Evolutionary conservation across 2,888 invertebrate genomes (phyloP).

Genomic region (Baronia brevicornis): DNA sequence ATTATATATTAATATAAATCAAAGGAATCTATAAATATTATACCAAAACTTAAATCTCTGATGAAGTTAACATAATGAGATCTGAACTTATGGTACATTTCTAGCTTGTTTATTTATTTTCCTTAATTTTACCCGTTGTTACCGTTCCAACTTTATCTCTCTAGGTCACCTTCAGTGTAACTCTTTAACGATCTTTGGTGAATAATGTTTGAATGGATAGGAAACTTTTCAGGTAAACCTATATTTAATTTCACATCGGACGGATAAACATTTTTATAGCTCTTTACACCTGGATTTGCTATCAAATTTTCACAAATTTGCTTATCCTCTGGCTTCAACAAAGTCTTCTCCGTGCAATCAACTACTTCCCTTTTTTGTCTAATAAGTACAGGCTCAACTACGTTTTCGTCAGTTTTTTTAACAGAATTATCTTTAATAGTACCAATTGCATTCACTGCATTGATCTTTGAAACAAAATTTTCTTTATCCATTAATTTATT

Average conservation of each 20-base stretch:
- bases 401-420: conserved; percentile 15
- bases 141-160: conserved; percentile 28
- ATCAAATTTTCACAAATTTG: conserved; percentile 43
- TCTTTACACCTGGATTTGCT: conserved; percentile 17
- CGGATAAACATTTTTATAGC: conserved; percentile 25
- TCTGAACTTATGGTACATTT: too few species aligned
- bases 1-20: too few species aligned
- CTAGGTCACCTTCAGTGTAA: conserved; percentile 33
- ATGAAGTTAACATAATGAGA: too few species aligned
- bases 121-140: too few species aligned
- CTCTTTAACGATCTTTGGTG: conserved; percentile 55
- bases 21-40: too few species aligned
- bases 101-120: too few species aligned
- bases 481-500: conserved; percentile 18
- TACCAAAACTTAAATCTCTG: too few species aligned
- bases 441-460: conserved; percentile 21
- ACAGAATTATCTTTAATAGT: conserved; percentile 17
- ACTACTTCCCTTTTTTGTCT: conserved; percentile 54
- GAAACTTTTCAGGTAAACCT: conserved; percentile 35
- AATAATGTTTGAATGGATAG: conserved; percentile 34
- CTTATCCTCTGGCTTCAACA: conserved; percentile 39
- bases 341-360: conserved; percentile 42
- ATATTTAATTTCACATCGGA: conserved; percentile 39
- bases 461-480: conserved; percentile 13
- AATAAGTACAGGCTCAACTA: conserved; percentile 5